A percentile compares a stretch with the other conserved stretches of the same genome.
These are phyloP conservation scores for Phymatocera aterrima DNA, from an alignment of 2,888 invertebrate genomes.

Conservation along the genomic window DNA sequence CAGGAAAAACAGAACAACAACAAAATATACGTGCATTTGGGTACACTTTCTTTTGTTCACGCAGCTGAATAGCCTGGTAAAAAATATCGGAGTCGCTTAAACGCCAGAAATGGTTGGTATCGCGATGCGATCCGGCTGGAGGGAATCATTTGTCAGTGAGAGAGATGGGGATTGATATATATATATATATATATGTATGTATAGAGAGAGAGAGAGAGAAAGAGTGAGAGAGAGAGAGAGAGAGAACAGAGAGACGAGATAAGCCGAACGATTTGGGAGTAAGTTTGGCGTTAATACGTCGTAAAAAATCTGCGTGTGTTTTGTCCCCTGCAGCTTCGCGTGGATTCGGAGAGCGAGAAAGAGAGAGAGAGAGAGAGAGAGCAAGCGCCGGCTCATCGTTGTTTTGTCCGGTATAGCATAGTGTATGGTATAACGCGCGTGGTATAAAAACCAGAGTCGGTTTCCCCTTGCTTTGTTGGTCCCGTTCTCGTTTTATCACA, in stretches of 20 bases:
- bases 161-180: no score
- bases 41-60: no score
- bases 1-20: not conserved
- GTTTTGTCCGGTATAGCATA: slow-evolving; percentile 1
- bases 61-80: no score
- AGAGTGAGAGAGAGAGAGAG: no score
- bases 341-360: no score
- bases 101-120: not conserved
- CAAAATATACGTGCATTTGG: not conserved
- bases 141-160: slow-evolving; percentile 24
- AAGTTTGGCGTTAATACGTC: slow-evolving; percentile 32
- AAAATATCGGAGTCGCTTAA: no score
- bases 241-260: slow-evolving; percentile 1
- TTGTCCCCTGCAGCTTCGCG: not conserved
- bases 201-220: no score
- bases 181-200: no score
- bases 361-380: not conserved
- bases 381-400: not conserved
- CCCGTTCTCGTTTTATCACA: slow-evolving; percentile 23
- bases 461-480: slow-evolving; percentile 13
- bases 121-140: not conserved
- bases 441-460: not conserved
- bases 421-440: not conserved
- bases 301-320: slow-evolving; percentile 9
- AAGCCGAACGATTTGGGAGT: slow-evolving; percentile 16